Base-by-base conservation (phyloP, 2,888 invertebrate genomes). In the Agapostemon virescens region DNA sequence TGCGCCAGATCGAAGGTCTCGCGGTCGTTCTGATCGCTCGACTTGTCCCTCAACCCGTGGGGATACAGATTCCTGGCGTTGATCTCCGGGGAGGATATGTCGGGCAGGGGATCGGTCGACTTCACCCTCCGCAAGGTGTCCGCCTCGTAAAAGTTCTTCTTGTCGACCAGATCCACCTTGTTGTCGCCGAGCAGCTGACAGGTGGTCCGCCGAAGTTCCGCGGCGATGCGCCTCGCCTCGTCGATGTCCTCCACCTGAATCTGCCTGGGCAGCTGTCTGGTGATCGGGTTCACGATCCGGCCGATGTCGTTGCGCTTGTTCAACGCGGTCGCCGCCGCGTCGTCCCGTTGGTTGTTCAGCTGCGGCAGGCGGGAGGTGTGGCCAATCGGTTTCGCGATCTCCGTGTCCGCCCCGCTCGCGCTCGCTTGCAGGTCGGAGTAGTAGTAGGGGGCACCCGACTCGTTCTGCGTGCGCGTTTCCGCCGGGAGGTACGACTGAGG, bases 361-460 rank as follows among this genome's bases (percentile, higher is more conserved):
- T 94, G 94, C 2, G 90, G 91, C 11, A 92, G 52, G 61, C 92
- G 87, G 13, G 91, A 89, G 0, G 88, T 89, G 66, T 91, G 90
- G 2, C 85, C 84, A 17, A 88, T 83, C 11, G 84, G 82, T 11
- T 87, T 86, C 23, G 80, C 69, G 20, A 79, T 55, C 15, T 88
- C 89, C 3, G 75, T 75, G 11, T 88, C 88, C 17, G 64, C 42
- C 9, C 69, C 52, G 52, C 75, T 88, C 2, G 79, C 86, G 26
- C 85, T 89, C 0, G 88, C 86, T 45, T 89, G 95, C 69, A 95
- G 93, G 92, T 98, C 97, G 0, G 97, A 97, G 91, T 97, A 97
- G 90, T 97, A 97, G 90, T 97, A 97, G 0, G 97, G 97, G 45
- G 97, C 97, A 2, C 93, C 92, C 74, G 95, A 95, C 82, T 95